Evolutionary conservation across 2,888 invertebrate genomes (phyloP), one percentile per base, ranked within the genome.

Genomic region (Papilio demoleus): DNA sequence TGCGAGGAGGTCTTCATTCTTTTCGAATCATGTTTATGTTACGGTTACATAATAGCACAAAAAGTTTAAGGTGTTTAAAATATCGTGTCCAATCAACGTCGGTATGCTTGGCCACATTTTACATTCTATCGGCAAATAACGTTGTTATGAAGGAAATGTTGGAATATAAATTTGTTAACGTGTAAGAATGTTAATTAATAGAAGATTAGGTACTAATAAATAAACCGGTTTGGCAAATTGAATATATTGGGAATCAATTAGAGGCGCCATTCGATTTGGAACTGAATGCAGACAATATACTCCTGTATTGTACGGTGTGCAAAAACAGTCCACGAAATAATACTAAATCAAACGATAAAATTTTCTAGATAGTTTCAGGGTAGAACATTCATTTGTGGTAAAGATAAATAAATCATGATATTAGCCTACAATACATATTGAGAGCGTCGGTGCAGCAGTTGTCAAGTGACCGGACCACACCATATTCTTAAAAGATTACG

Each of bases 201-300:
- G 67, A 68, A 71, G 71, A 68, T 68, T 60, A 47, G 68, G 60
- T 53, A 63, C 67, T 70, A 71, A 72, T 73, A 70, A 74, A 72
- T 74, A 72, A 73, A 74, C 70, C 70, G 71, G 68, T 63, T 71
- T 65, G 56, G 38, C 40, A 60, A 68, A 65, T 66, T 69, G 70
- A 69, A 67, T 53, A 69, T 63, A 72, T 69, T 63, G 63, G 70
- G 80, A 82, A 84, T 84, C 84, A 85, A 85, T 85, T 84, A 85
- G 81, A 83, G 74, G 74, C 76, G 75, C 75, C 74, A 78, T 76
- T 81, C 74, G 76, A 74, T 73, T 71, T 67, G 75, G 73, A 74
- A 73, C 68, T 19, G 53, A 67, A 24, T 61, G 73, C 73, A 74
- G 73, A 73, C 73, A 70, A 70, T 71, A 53, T 24, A 22, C 42